Evolutionary conservation across 2,797 vertebrate genomes (phyloP).

Genomic region (Vultur gryphus): DNA sequence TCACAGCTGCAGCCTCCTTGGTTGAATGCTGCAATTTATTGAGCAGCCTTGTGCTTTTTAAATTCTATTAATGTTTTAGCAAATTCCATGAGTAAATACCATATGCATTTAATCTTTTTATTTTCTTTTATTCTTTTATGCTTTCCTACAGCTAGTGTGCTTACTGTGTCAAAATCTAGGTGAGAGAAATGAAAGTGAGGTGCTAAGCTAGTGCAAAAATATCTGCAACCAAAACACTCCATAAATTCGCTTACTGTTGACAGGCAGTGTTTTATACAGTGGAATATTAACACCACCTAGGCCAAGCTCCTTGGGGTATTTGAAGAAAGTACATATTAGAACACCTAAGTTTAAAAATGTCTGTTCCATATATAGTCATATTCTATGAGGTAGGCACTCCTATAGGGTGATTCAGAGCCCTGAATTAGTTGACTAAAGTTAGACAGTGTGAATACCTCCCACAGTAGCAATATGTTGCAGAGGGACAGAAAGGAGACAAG

Average conservation of each 20-base stretch:
- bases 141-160: background rate
- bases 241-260: background rate
- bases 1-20: background rate
- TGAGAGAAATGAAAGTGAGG: background rate
- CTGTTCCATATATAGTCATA: conserved; percentile 41
- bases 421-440: conserved; percentile 45
- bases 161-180: background rate
- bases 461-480: conserved; percentile 48
- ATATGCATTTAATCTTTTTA: background rate
- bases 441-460: conserved; percentile 51
- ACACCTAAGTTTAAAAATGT: conserved; percentile 37
- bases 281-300: background rate
- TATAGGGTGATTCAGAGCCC: conserved; percentile 40
- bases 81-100: background rate
- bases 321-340: conserved; percentile 4
- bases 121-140: background rate
- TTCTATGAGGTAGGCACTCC: conserved; percentile 17
- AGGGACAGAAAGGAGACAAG: conserved; percentile 4
- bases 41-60: background rate
- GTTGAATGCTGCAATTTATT: background rate
- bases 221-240: background rate
- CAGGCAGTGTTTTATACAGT: background rate
- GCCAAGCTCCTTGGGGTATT: background rate
- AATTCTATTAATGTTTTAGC: background rate
- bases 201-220: background rate